Conservation (phyloP, 2,113 vertebrate species). For the Opisthocomus hoazin region DNA sequence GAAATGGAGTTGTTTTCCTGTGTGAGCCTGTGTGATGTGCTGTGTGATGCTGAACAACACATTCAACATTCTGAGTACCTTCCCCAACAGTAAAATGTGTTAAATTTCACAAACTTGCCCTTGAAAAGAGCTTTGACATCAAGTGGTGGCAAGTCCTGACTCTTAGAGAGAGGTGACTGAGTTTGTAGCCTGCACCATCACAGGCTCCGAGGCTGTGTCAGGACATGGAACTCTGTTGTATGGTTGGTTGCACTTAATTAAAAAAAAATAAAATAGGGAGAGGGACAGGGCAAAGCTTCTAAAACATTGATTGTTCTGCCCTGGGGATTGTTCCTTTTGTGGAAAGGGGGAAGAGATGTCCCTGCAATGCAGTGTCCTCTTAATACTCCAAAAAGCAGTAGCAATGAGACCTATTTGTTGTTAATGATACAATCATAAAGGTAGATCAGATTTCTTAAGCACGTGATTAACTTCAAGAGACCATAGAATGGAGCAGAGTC, state of each 20-base stretch:
- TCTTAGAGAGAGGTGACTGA: neutral
- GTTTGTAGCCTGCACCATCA: accelerated
- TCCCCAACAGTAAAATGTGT: neutral
- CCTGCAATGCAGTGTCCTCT: neutral
- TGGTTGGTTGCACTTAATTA: neutral
- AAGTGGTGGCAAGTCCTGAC: neutral
- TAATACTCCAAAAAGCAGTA: neutral
- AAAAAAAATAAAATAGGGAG: neutral
- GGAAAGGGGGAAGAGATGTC: neutral
- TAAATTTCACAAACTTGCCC: neutral
- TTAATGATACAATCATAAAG: neutral
- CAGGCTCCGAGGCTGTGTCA: neutral
- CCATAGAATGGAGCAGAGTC: neutral
- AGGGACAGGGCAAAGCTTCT: neutral
- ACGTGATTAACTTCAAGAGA: neutral
- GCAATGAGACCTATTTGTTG: neutral
- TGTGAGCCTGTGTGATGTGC: neutral
- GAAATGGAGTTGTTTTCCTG: neutral
- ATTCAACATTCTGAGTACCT: neutral
- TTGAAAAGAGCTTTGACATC: neutral
- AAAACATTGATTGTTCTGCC: neutral
- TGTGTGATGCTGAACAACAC: neutral
- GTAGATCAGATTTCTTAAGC: neutral
- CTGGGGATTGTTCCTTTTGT: neutral
- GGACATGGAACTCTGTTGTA: neutral